Percentiles rank a stretch among this genome's conserved stretches.
phyloP scores from a whole-genome alignment of 2,888 invertebrate species.

The Tachina fera region DNA sequence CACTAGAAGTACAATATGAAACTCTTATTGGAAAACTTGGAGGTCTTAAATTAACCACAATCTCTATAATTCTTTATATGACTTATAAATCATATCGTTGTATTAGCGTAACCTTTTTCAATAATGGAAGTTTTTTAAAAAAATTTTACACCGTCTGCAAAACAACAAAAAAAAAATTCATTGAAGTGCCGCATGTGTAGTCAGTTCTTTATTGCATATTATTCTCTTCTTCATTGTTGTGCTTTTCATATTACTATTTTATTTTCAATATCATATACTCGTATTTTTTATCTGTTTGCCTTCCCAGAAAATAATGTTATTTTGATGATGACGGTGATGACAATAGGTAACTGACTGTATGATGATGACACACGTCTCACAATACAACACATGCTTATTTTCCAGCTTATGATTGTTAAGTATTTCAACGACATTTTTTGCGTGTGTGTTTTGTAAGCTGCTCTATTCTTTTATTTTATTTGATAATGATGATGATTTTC shows the following conservation, averaged over 20 bases:
- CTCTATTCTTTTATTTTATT: constrained; percentile 17
- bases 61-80: neutral
- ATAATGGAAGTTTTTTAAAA: neutral
- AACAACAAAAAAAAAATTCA: constrained; percentile 18
- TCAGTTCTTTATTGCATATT: neutral
- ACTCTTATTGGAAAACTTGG: too few relatives aligned
- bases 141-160: constrained; percentile 27
- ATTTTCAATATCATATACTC: neutral
- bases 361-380: constrained; percentile 66
- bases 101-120: constrained; percentile 24
- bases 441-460: neutral
- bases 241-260: constrained; percentile 32
- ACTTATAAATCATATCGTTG: neutral
- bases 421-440: constrained; percentile 48
- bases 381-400: constrained; percentile 65
- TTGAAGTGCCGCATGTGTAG: constrained; percentile 43
- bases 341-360: constrained; percentile 67
- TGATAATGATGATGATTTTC: constrained; percentile 68
- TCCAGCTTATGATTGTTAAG: constrained; percentile 69
- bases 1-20: too few relatives aligned
- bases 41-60: neutral
- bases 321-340: constrained; percentile 73
- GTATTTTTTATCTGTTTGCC: constrained; percentile 18
- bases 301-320: constrained; percentile 62
- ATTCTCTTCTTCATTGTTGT: constrained; percentile 26